Evolutionary conservation across 2,888 invertebrate species (phyloP).

Genomic region (Plagodis pulveraria): DNA sequence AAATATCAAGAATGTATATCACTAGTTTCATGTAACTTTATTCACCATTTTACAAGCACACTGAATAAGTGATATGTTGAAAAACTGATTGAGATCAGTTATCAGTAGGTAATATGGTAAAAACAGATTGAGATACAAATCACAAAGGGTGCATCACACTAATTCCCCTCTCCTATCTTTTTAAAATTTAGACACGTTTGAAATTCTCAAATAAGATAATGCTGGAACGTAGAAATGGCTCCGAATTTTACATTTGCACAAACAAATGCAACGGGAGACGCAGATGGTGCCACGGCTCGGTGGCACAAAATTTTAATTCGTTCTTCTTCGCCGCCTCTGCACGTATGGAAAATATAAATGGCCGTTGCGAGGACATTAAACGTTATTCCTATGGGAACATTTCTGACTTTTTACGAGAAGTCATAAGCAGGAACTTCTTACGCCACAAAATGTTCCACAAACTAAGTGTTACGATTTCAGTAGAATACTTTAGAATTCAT

Average conservation of each 20-base stretch:
- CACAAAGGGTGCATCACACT: too few relatives aligned
- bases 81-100: too few relatives aligned
- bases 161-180: too few relatives aligned
- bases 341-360: conserved; percentile 26
- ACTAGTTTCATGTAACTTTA: too few relatives aligned
- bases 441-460: background rate
- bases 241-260: conserved; percentile 43
- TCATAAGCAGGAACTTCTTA: conserved; percentile 6
- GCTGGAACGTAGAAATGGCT: conserved; percentile 7
- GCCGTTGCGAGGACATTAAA: conserved; percentile 16
- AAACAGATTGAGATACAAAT: too few relatives aligned
- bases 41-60: too few relatives aligned
- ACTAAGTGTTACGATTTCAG: too few relatives aligned
- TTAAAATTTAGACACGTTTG: too few relatives aligned
- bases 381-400: conserved; percentile 12
- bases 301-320: conserved; percentile 46
- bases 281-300: conserved; percentile 45
- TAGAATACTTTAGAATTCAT: too few relatives aligned
- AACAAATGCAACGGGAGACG: conserved; percentile 43
- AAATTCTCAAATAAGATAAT: conserved; percentile 1
- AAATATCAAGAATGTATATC: too few relatives aligned
- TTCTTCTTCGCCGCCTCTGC: conserved; percentile 6
- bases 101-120: too few relatives aligned
- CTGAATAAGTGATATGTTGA: too few relatives aligned
- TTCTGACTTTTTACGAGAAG: conserved; percentile 13